These are phyloP conservation scores for Dicerorhinus sumatrensis DNA, from an alignment of 2,113 vertebrate species.

Conservation along the genomic window DNA sequence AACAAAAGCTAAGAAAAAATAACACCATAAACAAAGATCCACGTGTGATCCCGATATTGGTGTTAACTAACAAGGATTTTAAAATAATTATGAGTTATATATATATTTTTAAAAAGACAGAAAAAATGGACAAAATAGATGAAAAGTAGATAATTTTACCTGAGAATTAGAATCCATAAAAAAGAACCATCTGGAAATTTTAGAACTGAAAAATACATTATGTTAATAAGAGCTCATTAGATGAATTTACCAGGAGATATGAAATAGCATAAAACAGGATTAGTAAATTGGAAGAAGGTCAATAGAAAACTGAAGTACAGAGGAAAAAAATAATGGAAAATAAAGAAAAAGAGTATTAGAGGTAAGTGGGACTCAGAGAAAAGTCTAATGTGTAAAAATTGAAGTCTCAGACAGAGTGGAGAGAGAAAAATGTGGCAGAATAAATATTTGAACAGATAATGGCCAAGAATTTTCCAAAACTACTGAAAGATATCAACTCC, in stretches of 20 bases:
- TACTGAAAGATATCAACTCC: neutral
- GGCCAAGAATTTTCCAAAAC: neutral
- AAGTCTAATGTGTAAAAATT: neutral
- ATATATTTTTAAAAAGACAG: neutral
- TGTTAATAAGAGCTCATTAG: neutral
- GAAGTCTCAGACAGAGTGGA: neutral
- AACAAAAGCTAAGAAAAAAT: conserved; percentile 15
- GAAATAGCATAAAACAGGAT: neutral
- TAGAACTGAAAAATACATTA: neutral
- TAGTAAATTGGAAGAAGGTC: neutral
- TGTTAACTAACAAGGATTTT: neutral
- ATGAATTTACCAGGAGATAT: neutral
- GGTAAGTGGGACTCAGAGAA: neutral
- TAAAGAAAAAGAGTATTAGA: neutral
- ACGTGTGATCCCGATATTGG: neutral
- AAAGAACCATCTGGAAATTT: neutral
- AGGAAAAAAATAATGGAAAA: neutral
- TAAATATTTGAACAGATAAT: neutral
- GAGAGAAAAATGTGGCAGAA: neutral
- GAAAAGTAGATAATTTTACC: neutral
- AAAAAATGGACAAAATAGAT: neutral
- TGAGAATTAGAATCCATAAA: neutral
- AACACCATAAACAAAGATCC: neutral
- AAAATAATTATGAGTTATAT: neutral
- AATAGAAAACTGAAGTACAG: neutral